Conservation (phyloP, 1,140 invertebrate genomes). For the Vanessa atalanta region DNA sequence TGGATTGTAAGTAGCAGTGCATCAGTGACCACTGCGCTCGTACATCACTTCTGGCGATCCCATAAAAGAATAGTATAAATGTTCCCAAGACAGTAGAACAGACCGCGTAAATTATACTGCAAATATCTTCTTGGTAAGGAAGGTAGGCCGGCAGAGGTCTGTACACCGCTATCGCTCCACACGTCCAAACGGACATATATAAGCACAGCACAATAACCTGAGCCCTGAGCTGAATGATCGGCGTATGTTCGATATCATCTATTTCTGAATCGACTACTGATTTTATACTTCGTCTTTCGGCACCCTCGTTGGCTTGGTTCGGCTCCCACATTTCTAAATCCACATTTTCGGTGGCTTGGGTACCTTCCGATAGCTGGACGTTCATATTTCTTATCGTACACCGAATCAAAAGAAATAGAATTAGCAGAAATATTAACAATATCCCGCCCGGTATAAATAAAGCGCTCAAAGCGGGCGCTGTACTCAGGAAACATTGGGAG, state of each 20-base stretch:
- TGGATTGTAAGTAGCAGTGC: constrained; percentile 82
- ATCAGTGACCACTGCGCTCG: constrained; percentile 87
- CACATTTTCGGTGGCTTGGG: constrained; percentile 90
- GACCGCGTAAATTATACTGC: constrained; percentile 88
- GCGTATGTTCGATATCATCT: constrained; percentile 91
- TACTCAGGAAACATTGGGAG: constrained; percentile 91
- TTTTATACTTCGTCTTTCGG: constrained; percentile 83
- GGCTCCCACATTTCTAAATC: constrained; percentile 89
- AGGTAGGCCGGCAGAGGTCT: constrained; percentile 83
- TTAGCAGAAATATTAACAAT: constrained; percentile 86
- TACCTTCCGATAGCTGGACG: constrained; percentile 88
- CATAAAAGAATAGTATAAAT: constrained; percentile 94
- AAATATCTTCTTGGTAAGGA: constrained; percentile 88
- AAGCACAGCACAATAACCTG: constrained; percentile 89
- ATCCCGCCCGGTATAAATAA: constrained; percentile 89
- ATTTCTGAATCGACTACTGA: constrained; percentile 87
- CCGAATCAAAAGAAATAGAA: constrained; percentile 89
- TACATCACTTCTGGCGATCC: constrained; percentile 91
- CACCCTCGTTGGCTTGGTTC: constrained; percentile 77
- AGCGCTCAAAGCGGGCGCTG: constrained; percentile 89
- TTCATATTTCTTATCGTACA: constrained; percentile 87
- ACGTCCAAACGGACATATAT: constrained; percentile 88
- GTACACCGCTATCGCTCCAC: constrained; percentile 85
- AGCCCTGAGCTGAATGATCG: constrained; percentile 89
- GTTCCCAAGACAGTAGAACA: constrained; percentile 87